Percentiles rank a stretch among this genome's conserved stretches.
These are phyloP conservation scores for Heterochromis multidens DNA, from an alignment of 2,113 vertebrate species.

Conservation along the genomic window DNA sequence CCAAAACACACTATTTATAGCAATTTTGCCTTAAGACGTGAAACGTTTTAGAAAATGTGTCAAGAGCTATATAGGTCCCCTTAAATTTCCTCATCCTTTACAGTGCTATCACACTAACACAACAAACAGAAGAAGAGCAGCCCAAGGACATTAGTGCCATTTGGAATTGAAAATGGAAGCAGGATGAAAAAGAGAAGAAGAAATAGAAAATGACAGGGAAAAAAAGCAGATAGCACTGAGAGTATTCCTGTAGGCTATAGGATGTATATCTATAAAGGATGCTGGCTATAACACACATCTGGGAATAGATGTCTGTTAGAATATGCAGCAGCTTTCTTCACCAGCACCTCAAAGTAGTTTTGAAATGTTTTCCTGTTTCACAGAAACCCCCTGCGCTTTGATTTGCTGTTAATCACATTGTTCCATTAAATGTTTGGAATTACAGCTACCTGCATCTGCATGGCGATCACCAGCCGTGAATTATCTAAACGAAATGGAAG, in stretches of 20 bases:
- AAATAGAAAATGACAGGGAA: slow-evolving; percentile 25
- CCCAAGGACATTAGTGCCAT: slow-evolving; percentile 59
- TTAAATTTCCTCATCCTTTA: slow-evolving; percentile 19
- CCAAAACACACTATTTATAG: slow-evolving; percentile 20
- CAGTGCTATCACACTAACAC: neutral
- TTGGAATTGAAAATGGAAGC: slow-evolving; percentile 43
- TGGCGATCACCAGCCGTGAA: slow-evolving; percentile 18
- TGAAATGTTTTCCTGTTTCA: slow-evolving; percentile 33
- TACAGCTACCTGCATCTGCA: slow-evolving; percentile 14
- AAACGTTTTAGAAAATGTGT: slow-evolving; percentile 38
- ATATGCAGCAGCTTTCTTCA: neutral
- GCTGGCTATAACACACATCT: slow-evolving; percentile 13
- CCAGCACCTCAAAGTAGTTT: neutral
- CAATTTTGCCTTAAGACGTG: neutral
- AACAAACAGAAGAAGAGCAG: slow-evolving; percentile 45
- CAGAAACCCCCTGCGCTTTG: neutral
- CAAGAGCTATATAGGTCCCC: slow-evolving; percentile 3
- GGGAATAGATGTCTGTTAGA: slow-evolving; percentile 31
- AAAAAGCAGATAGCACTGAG: slow-evolving; percentile 16
- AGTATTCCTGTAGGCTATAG: slow-evolving; percentile 40
- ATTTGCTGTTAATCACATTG: slow-evolving; percentile 40
- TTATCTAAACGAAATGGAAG: slow-evolving; percentile 46
- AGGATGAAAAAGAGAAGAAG: slow-evolving; percentile 35
- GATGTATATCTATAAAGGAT: slow-evolving; percentile 42
- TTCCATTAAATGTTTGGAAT: slow-evolving; percentile 31